Conservation (phyloP, 2,797 vertebrate genomes). For the Stomatorhinus walkeri region DNA sequence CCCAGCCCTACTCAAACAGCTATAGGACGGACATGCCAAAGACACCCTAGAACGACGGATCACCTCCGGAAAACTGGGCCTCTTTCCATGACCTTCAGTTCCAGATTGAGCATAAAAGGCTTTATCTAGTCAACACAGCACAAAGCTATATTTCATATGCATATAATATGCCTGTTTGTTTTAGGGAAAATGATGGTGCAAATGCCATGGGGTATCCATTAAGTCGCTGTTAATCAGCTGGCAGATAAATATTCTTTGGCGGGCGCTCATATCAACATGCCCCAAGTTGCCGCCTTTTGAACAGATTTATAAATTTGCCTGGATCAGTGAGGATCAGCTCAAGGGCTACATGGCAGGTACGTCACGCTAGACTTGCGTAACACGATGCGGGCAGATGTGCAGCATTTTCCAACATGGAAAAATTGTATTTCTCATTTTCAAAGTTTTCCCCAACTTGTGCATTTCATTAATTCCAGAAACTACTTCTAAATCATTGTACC, state of each 20-base stretch:
- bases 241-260: neutral
- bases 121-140: neutral
- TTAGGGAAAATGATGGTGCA: neutral
- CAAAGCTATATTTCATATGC: neutral
- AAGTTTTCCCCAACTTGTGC: neutral
- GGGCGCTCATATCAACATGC: neutral
- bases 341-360: neutral
- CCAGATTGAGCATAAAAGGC: neutral
- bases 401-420: neutral
- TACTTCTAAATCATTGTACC: no score
- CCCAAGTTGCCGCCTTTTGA: neutral
- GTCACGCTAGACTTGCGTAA: neutral
- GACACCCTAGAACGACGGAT: neutral
- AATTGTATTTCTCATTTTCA: neutral
- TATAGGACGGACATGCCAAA: neutral
- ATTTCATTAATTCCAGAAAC: neutral
- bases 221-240: neutral
- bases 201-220: constrained; percentile 1
- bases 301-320: constrained; percentile 1
- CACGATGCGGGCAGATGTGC: neutral
- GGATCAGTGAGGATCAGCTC: neutral
- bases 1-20: neutral
- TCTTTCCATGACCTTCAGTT: neutral
- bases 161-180: neutral
- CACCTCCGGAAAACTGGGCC: neutral